phyloP scores from a whole-genome alignment of 2,888 invertebrate genomes.

The Nomada ferruginata region DNA sequence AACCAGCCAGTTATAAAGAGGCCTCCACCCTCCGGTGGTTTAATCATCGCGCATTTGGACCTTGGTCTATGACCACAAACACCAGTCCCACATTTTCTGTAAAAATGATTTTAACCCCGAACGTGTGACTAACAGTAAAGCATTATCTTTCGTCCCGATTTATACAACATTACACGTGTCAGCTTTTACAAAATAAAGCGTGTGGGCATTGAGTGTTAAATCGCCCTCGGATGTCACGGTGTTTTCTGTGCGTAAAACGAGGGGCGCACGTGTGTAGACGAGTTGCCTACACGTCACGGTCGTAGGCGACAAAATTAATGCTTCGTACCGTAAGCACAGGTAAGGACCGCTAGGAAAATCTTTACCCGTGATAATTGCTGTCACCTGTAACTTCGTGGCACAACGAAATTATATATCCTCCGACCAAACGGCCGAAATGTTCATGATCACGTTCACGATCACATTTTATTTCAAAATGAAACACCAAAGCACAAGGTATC shows the following conservation, averaged over 20 bases:
- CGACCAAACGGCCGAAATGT: background rate
- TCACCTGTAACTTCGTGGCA: slow-evolving; percentile 57
- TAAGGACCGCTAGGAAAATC: slow-evolving; percentile 83
- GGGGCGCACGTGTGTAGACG: slow-evolving; percentile 32
- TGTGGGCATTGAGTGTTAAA: slow-evolving; percentile 17
- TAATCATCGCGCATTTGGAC: slow-evolving; percentile 82
- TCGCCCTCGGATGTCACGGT: slow-evolving; percentile 7
- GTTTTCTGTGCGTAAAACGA: slow-evolving; percentile 30
- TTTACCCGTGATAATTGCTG: slow-evolving; percentile 79
- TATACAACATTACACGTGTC: background rate
- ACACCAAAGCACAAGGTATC: background rate
- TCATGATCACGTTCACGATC: background rate
- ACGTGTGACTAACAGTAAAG: background rate
- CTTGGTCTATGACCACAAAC: slow-evolving; percentile 67
- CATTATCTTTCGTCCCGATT: background rate
- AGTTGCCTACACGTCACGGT: slow-evolving; percentile 78
- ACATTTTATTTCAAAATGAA: background rate
- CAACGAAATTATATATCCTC: slow-evolving; percentile 1
- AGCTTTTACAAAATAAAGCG: background rate
- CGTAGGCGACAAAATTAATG: slow-evolving; percentile 81
- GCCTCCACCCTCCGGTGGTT: slow-evolving; percentile 79
- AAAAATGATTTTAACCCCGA: slow-evolving; percentile 26
- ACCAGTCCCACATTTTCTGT: slow-evolving; percentile 72
- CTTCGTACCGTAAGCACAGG: slow-evolving; percentile 81
- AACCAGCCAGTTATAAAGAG: slow-evolving; percentile 69